Percentiles rank a stretch among this genome's conserved stretches.
Evolutionary conservation across 2,888 invertebrate genomes (phyloP).

Genomic region (Antitype chi): DNA sequence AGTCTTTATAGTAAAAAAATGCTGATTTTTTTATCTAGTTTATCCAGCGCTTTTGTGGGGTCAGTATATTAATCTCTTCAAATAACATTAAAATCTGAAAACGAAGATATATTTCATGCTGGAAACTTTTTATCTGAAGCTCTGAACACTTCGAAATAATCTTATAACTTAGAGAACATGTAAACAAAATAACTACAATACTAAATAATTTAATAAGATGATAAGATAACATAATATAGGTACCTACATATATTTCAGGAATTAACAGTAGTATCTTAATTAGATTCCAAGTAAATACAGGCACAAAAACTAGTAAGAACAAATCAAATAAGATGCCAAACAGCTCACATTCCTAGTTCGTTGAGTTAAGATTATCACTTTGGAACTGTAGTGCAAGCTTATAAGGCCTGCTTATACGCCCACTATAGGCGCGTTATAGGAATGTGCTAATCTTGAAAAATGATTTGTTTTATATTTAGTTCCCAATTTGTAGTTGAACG

Average conservation of each 20-base stretch:
- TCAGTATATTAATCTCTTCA: too few species aligned
- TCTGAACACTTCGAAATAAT: too few species aligned
- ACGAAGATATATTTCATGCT: too few species aligned
- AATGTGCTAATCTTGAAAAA: conserved; percentile 37
- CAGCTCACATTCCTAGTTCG: conserved; percentile 30
- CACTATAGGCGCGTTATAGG: conserved; percentile 20
- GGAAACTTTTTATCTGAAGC: not conserved
- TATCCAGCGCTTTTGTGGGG: too few species aligned
- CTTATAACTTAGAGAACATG: not conserved
- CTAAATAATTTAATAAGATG: not conserved
- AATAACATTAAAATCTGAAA: too few species aligned
- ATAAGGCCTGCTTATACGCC: conserved; percentile 25
- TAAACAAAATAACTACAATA: not conserved
- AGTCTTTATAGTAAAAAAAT: not conserved
- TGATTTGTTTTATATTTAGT: conserved; percentile 28
- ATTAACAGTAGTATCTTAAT: conserved; percentile 19
- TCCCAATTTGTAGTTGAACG: conserved; percentile 41
- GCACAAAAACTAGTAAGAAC: conserved; percentile 26
- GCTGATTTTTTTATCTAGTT: too few species aligned
- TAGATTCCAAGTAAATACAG: conserved; percentile 19
- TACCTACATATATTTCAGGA: not conserved
- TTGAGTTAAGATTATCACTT: not conserved
- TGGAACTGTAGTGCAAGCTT: not conserved
- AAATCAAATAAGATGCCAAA: conserved; percentile 49
- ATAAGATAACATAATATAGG: too few species aligned